Conservation (phyloP, 2,113 vertebrate genomes). For the Scatophagus argus region DNA sequence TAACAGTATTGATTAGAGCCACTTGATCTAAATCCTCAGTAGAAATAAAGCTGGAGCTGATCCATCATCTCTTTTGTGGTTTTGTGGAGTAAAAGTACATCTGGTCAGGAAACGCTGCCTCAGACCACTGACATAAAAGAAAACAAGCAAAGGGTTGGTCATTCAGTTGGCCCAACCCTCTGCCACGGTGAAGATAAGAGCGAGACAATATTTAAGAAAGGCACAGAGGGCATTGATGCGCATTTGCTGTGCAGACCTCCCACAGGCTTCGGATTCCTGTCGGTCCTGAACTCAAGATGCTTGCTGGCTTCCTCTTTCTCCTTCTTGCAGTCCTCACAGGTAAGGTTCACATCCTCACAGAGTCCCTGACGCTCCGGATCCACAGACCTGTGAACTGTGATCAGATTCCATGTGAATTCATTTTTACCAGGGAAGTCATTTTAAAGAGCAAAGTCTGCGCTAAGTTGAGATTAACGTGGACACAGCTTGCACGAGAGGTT, state of each 20-base stretch:
- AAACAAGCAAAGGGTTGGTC: background rate
- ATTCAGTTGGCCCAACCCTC: background rate
- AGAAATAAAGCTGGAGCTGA: too few species aligned
- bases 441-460: background rate
- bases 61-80: too few species aligned
- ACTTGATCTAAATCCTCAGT: too few species aligned
- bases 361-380: background rate
- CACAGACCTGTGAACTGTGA: background rate
- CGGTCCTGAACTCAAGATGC: background rate
- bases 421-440: background rate
- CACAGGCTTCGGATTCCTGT: background rate
- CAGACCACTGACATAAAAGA: too few species aligned
- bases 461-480: background rate
- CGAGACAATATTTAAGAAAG: background rate
- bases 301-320: background rate
- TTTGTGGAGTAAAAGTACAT: too few species aligned
- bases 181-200: too few species aligned
- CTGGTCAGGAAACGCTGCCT: too few species aligned
- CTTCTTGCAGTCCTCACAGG: slow-evolving; percentile 29
- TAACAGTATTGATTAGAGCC: too few species aligned
- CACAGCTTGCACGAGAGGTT: too few species aligned
- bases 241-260: background rate
- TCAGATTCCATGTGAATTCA: too few species aligned
- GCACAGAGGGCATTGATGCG: background rate
- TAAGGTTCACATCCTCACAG: background rate